These are phyloP conservation scores for Leptinotarsa juncta DNA, from an alignment of 2,888 invertebrate species.

Conservation along the genomic window DNA sequence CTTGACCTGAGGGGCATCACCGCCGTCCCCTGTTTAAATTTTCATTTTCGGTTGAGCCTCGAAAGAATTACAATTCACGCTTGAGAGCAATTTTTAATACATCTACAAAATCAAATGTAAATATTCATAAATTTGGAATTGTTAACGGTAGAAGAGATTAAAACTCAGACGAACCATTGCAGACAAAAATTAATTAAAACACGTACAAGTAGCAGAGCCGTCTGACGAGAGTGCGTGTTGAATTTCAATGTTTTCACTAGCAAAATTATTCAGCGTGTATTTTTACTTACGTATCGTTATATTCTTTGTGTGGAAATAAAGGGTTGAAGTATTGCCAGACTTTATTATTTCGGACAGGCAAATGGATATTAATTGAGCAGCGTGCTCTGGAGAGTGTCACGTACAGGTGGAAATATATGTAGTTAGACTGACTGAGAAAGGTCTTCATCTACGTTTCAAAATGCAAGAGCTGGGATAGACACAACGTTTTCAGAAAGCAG, in stretches of 20 bases:
- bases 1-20: conserved; percentile 5
- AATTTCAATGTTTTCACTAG: conserved; percentile 49
- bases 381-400: background rate
- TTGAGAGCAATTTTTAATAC: conserved; percentile 42
- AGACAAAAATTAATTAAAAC: conserved; percentile 57
- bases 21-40: conserved; percentile 5
- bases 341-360: conserved; percentile 20
- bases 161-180: conserved; percentile 49
- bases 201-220: conserved; percentile 50
- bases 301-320: conserved; percentile 21
- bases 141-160: conserved; percentile 50
- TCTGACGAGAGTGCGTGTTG: conserved; percentile 50
- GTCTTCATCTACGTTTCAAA: background rate
- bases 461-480: too few relatives aligned
- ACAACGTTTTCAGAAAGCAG: background rate
- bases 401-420: conserved; percentile 1
- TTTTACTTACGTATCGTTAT: conserved; percentile 23
- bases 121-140: conserved; percentile 52
- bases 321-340: conserved; percentile 21
- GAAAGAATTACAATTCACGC: conserved; percentile 33
- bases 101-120: conserved; percentile 49
- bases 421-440: background rate
- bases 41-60: conserved; percentile 15
- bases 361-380: conserved; percentile 16
- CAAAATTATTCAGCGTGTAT: conserved; percentile 24